Base-by-base conservation (phyloP, 2,888 invertebrate species). In the Apamea monoglypha region DNA sequence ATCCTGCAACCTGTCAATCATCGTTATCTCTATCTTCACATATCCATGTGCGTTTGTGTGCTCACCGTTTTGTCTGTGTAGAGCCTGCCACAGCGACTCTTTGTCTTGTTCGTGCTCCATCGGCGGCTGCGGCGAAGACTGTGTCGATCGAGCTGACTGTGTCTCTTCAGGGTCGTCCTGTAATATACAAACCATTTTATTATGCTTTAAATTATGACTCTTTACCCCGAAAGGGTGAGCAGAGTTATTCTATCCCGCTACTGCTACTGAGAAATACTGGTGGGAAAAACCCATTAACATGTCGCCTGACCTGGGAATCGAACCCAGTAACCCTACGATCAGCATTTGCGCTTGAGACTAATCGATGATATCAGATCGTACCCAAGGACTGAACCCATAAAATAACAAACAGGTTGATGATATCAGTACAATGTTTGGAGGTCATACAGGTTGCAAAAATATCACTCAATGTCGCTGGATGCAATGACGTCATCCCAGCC, bases 41-140 rank as follows among this genome's bases (percentile, higher is more conserved):
- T 76, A 76, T 79, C 25, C 74, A 25, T 36, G 16, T 36, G 8
- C 59, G 12, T 56, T 7, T 76, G 59, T 32, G 25, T 67, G 63
- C 88, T 89, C 95, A 94, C 97, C 97, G 89, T 97, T 97, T 91
- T 97, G 97, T 89, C 94, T 94, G 89, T 96, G 96, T 64, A 97
- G 93, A 12, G 97, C 97, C 86, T 97, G 97, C 97, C 97, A 97
- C 61, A 97, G 93, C 1, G 97, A 97, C 75, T 97, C 97, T 94
- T 97, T 97, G 76, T 97, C 96, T 78, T 95, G 95, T 80, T 96
- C 95, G 61, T 95, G 95, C 56, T 97, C 96, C 80, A 92, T 92
- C 40, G 92, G 92, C 18, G 95, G 96, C 85, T 94, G 96, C 78
- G 94, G 97, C n/a, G 97, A 96, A 4, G 96, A 96, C 90, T 96